Conservation (phyloP, 2,888 invertebrate genomes). For the Torymus tubicola region DNA sequence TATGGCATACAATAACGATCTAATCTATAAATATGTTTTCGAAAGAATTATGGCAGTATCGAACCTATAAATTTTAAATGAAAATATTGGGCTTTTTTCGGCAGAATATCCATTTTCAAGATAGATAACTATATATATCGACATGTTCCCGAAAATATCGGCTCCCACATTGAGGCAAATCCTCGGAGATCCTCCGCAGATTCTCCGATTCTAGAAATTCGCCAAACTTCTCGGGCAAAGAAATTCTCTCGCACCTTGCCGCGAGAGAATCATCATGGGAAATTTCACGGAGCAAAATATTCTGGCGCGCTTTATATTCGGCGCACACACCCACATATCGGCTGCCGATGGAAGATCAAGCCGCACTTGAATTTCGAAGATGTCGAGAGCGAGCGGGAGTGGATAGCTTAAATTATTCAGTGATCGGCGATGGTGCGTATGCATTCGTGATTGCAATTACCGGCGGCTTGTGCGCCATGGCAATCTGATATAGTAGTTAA, state of each 20-base stretch:
- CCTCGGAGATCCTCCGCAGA: no score
- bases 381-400: slow-evolving; percentile 32
- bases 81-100: no score
- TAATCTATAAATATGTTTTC: no score
- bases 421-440: slow-evolving; percentile 54
- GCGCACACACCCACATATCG: no score
- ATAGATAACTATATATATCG: no score
- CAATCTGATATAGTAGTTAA: slow-evolving; percentile 10
- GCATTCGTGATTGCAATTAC: slow-evolving; percentile 63
- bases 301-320: not conserved
- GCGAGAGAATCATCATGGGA: slow-evolving; percentile 28
- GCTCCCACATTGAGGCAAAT: no score
- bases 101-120: no score
- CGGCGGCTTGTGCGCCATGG: slow-evolving; percentile 52
- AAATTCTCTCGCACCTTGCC: not conserved
- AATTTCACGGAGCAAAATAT: slow-evolving; percentile 20
- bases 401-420: slow-evolving; percentile 63
- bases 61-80: no score
- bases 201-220: no score
- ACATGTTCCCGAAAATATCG: no score
- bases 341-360: slow-evolving; percentile 5
- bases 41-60: no score
- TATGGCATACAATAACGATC: no score
- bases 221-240: not conserved
- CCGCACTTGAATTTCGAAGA: slow-evolving; percentile 39